Conservation (phyloP, 2,113 vertebrate genomes). For the Lethenteron reissneri region DNA sequence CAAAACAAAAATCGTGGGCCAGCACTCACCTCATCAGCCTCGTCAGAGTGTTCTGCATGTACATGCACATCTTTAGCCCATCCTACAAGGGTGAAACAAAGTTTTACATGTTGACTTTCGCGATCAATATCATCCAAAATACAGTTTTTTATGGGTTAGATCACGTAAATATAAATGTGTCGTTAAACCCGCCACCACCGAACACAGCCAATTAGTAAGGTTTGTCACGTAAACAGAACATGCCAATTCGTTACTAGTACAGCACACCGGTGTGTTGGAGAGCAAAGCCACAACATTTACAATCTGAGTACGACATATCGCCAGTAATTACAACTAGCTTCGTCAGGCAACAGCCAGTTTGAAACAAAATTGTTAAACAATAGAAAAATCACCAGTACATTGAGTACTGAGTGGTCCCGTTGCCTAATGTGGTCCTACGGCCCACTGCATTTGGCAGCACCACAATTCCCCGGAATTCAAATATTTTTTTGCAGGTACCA, state of each 20-base stretch:
- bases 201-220: background rate
- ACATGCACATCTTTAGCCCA: slow-evolving; percentile 71
- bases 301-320: too few relatives aligned
- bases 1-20: background rate
- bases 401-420: too few relatives aligned
- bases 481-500: too few relatives aligned
- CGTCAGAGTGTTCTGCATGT: slow-evolving; percentile 76
- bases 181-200: background rate
- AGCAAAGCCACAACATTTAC: too few relatives aligned
- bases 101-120: background rate
- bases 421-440: too few relatives aligned
- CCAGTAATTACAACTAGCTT: too few relatives aligned
- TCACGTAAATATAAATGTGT: background rate
- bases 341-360: too few relatives aligned
- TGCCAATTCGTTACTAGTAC: background rate
- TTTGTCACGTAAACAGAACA: background rate
- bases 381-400: too few relatives aligned
- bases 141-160: background rate
- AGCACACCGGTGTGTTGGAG: background rate
- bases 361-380: too few relatives aligned
- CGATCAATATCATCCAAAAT: background rate
- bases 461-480: too few relatives aligned
- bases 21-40: slow-evolving; percentile 53
- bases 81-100: slow-evolving; percentile 29
- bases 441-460: too few relatives aligned